Evolutionary conservation across 2,113 vertebrate species (phyloP).

Genomic region (Brienomyrus brachyistius): DNA sequence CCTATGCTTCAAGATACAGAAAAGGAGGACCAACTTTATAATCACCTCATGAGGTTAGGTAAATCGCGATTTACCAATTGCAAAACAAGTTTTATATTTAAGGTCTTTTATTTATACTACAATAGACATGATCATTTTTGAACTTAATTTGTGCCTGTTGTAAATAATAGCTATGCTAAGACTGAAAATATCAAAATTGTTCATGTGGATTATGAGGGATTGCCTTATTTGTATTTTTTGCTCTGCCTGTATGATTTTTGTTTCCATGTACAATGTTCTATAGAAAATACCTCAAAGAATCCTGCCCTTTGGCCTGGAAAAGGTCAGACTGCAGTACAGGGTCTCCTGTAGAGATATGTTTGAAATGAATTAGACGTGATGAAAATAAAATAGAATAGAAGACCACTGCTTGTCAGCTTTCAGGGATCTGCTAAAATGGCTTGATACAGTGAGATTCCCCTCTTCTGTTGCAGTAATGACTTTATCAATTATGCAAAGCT

Average conservation of each 20-base stretch:
- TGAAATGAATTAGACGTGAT: constrained; percentile 44
- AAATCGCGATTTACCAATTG: constrained; percentile 42
- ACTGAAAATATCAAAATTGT: constrained; percentile 39
- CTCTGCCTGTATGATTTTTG: constrained; percentile 23
- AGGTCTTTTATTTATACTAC: constrained; percentile 37
- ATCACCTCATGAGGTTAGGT: constrained; percentile 58
- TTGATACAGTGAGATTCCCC: constrained; percentile 74
- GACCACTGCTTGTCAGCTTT: constrained; percentile 84
- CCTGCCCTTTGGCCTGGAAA: constrained; percentile 48
- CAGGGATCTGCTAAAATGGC: constrained; percentile 83
- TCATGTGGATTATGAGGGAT: constrained; percentile 53
- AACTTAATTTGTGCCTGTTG: constrained; percentile 40
- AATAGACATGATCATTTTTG: constrained; percentile 27
- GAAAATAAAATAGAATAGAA: constrained; percentile 75
- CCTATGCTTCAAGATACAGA: constrained; percentile 37
- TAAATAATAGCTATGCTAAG: constrained; percentile 52
- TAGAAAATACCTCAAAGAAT: constrained; percentile 66
- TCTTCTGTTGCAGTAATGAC: constrained; percentile 62
- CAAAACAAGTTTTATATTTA: constrained; percentile 42
- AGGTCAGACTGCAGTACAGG: constrained; percentile 46
- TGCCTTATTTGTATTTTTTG: constrained; percentile 34
- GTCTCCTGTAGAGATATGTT: constrained; percentile 33
- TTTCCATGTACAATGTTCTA: constrained; percentile 53
- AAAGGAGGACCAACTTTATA: constrained; percentile 59
- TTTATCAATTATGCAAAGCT: constrained; percentile 73